These are phyloP conservation scores for Calliopum simillimum DNA, from an alignment of 2,888 invertebrate species.

Conservation along the genomic window DNA sequence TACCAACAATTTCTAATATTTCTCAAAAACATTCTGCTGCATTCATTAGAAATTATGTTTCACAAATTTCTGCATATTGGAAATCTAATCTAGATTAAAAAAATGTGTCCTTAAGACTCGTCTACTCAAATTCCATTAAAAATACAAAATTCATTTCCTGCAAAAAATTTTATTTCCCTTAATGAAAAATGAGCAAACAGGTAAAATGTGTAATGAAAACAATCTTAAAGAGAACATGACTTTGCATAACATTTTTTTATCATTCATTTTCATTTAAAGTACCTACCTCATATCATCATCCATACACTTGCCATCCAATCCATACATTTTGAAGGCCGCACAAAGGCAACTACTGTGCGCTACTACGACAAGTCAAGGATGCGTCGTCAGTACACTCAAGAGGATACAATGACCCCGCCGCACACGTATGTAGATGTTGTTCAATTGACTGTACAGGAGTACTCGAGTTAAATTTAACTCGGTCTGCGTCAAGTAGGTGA, in stretches of 20 bases:
- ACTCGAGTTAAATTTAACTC: neutral
- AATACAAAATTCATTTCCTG: no score
- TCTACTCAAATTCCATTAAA: no score
- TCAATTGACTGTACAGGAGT: neutral
- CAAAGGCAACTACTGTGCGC: neutral
- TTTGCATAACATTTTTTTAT: slow-evolving; percentile 29
- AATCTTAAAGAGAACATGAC: neutral
- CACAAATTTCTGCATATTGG: no score
- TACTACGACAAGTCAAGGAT: slow-evolving; percentile 27
- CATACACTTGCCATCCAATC: no score
- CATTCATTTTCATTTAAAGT: slow-evolving; percentile 21
- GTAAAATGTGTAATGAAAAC: no score
- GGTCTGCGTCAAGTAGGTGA: neutral
- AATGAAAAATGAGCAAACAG: no score
- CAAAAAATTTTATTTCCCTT: no score
- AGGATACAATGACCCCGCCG: slow-evolving; percentile 11
- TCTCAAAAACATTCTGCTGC: no score
- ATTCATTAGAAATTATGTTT: no score
- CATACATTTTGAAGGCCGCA: slow-evolving; percentile 26
- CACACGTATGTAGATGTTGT: neutral
- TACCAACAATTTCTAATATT: no score
- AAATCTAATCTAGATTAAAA: no score
- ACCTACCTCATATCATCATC: neutral
- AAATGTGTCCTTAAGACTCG: no score
- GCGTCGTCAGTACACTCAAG: slow-evolving; percentile 10